Percentiles rank a stretch among this genome's conserved stretches.
Evolutionary conservation across 2,888 invertebrate genomes (phyloP).

Genomic region (Stenotaenia linearis): DNA sequence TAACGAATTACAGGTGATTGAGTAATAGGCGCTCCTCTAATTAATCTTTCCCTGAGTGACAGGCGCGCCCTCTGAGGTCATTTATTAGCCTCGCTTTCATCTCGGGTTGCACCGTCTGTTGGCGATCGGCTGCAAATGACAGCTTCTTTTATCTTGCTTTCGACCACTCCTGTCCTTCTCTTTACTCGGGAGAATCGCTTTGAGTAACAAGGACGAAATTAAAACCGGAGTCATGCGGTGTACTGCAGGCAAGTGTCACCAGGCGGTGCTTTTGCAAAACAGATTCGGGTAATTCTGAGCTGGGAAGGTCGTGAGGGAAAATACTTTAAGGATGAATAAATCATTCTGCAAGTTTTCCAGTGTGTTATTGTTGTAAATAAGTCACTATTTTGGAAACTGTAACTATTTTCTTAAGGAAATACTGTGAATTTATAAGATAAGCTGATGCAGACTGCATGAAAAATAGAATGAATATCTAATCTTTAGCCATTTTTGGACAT

Average conservation of each 20-base stretch:
- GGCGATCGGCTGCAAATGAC: not conserved
- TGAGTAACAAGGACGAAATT: not conserved
- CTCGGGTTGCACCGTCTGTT: not conserved
- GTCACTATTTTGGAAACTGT: no score
- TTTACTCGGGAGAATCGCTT: not conserved
- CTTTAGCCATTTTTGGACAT: no score
- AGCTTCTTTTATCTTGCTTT: not conserved
- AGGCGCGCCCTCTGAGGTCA: not conserved
- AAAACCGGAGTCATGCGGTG: not conserved
- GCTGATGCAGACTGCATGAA: no score
- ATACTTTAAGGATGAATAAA: no score
- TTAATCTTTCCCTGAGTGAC: not conserved
- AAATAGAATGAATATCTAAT: no score
- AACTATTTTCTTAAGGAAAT: no score
- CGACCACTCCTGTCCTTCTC: not conserved
- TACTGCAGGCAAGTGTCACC: not conserved
- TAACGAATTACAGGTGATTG: not conserved
- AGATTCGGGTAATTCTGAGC: no score
- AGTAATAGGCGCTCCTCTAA: not conserved
- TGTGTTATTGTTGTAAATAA: no score
- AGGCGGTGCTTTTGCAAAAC: not conserved
- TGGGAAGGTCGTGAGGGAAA: no score
- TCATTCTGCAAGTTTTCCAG: no score
- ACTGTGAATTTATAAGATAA: no score
- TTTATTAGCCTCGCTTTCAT: not conserved